Percentiles rank a stretch among this genome's conserved stretches.
Conservation (phyloP, 2,888 invertebrate genomes). For the Apocheima hispidaria region DNA sequence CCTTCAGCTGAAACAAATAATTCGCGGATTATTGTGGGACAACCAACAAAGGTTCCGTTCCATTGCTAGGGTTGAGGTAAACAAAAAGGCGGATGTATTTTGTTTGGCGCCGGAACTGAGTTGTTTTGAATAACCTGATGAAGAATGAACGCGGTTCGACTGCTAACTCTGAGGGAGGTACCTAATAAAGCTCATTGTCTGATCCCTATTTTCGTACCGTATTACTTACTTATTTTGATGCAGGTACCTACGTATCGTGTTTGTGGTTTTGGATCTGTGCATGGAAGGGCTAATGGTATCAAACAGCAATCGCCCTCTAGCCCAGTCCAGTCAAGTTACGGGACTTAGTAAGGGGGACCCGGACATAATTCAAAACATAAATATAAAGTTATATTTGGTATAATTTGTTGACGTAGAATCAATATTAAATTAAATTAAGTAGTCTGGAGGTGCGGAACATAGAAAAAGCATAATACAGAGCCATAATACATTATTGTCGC, state of each 20-base stretch:
- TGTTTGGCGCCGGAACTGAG: constrained; percentile 33
- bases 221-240: not conserved
- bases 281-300: no score
- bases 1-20: constrained; percentile 91
- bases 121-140: constrained; percentile 34
- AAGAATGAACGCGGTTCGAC: constrained; percentile 27
- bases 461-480: no score
- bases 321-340: no score
- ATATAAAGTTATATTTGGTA: no score
- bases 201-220: constrained; percentile 2
- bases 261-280: not conserved
- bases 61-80: constrained; percentile 39
- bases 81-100: constrained; percentile 40
- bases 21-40: constrained; percentile 50
- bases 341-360: no score
- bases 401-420: no score
- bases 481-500: no score
- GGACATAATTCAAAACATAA: no score
- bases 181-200: constrained; percentile 29
- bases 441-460: no score
- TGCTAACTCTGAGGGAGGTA: constrained; percentile 27
- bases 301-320: no score
- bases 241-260: not conserved
- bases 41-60: constrained; percentile 31
- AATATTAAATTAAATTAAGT: no score